phyloP scores from a whole-genome alignment of 1,140 invertebrate species.

The Drosophila novamexicana region DNA sequence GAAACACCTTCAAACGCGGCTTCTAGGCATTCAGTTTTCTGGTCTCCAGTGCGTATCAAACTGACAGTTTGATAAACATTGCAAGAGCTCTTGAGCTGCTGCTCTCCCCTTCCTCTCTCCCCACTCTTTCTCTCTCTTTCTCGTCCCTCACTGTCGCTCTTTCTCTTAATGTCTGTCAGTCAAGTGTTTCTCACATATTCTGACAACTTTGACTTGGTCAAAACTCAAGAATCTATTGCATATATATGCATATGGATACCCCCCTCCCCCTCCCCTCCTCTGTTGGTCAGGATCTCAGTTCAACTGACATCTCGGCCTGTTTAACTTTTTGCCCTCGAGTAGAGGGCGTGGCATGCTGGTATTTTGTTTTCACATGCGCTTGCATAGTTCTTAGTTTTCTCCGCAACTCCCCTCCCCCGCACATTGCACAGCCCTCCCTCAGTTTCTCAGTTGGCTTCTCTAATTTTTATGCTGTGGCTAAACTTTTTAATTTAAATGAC shows the following conservation, averaged over 20 bases:
- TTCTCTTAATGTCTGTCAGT: constrained; percentile 40
- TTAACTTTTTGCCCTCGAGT: constrained; percentile 13
- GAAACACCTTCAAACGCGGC: constrained; percentile 7
- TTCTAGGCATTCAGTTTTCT: neutral
- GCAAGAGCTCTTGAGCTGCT: constrained; percentile 24
- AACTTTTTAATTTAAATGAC: constrained; percentile 82
- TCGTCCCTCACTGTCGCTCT: neutral
- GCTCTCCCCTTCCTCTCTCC: neutral
- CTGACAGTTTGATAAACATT: constrained; percentile 75
- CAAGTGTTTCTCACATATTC: constrained; percentile 54
- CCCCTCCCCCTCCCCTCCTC: too few species aligned
- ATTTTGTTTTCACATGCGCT: constrained; percentile 10
- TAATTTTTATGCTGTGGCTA: constrained; percentile 55
- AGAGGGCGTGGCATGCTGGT: constrained; percentile 52
- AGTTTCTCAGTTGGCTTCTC: constrained; percentile 48
- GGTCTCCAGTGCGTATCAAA: constrained; percentile 24
- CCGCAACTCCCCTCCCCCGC: too few species aligned
- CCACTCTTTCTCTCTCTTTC: constrained; percentile 1
- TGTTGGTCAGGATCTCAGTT: too few species aligned
- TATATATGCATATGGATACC: constrained; percentile 9
- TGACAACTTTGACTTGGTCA: constrained; percentile 69
- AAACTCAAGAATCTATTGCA: constrained; percentile 69
- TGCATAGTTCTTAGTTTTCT: neutral
- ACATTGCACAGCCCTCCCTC: neutral
- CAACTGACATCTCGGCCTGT: constrained; percentile 50